Percentiles rank a stretch among this genome's conserved stretches.
Evolutionary conservation across 2,113 vertebrate species (phyloP).

Genomic region (Natator depressus): DNA sequence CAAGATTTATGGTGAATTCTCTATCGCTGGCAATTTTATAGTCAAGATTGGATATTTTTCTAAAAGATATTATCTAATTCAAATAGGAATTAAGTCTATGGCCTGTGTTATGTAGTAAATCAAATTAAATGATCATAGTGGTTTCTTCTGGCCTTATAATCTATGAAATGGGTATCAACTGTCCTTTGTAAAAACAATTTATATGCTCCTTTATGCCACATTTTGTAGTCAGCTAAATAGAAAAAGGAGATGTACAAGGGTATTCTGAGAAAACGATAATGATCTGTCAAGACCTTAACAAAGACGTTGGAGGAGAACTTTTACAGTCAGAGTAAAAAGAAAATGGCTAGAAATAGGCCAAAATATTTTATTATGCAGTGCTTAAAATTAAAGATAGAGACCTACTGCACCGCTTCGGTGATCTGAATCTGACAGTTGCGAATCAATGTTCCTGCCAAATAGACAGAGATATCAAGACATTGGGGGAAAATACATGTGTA

Average conservation of each 20-base stretch:
- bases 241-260: neutral
- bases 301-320: neutral
- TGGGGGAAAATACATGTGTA: neutral
- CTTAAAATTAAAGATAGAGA: neutral
- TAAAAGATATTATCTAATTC: too few species aligned
- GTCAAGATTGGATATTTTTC: too few species aligned
- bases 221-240: neutral
- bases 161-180: neutral
- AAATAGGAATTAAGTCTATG: too few species aligned
- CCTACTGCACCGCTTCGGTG: neutral
- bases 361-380: neutral
- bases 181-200: neutral
- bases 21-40: too few species aligned
- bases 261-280: neutral
- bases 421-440: neutral
- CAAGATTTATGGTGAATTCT: too few species aligned
- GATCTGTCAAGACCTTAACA: neutral
- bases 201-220: accelerated
- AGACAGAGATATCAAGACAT: too few species aligned
- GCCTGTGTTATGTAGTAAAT: neutral
- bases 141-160: neutral
- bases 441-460: neutral
- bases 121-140: neutral
- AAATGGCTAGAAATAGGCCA: neutral
- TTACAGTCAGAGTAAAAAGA: neutral